Evolutionary conservation across 2,797 vertebrate species (phyloP).

Genomic region (Hoplostethus mediterraneus): DNA sequence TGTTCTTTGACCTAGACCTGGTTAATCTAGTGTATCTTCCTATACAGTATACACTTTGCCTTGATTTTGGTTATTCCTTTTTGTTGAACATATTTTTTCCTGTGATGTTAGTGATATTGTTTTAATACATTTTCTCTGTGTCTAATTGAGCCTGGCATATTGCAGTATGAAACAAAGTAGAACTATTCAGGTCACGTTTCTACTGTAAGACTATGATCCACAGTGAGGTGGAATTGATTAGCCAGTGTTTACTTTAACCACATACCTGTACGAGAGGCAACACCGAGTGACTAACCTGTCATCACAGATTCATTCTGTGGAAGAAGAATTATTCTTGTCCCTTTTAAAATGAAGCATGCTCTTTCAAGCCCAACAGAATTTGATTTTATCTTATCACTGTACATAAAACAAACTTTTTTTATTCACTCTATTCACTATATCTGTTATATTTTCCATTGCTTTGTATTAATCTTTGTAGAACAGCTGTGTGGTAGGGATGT

Average conservation of each 20-base stretch:
- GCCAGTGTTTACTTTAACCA: conserved; percentile 44
- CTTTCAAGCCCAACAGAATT: conserved; percentile 45
- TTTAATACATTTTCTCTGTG: conserved; percentile 38
- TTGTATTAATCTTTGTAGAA: conserved; percentile 63
- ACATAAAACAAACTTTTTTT: conserved; percentile 37
- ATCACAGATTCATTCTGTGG: conserved; percentile 24
- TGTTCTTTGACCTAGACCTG: conserved; percentile 2
- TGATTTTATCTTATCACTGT: conserved; percentile 48
- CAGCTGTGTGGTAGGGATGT: conserved; percentile 69
- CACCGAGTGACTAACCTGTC: conserved; percentile 31
- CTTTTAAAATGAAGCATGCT: conserved; percentile 39
- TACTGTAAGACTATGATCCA: conserved; percentile 50
- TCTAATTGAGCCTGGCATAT: conserved; percentile 21
- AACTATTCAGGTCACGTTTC: conserved; percentile 53
- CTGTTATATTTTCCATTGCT: conserved; percentile 39
- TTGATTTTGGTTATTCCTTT: no score
- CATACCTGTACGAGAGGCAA: conserved; percentile 24
- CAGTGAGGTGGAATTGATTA: conserved; percentile 62
- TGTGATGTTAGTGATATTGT: conserved; percentile 1
- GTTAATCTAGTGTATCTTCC: conserved; percentile 1
- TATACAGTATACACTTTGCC: neutral
- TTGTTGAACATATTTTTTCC: neutral
- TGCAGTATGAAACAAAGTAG: conserved; percentile 37
- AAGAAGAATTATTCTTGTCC: conserved; percentile 24
- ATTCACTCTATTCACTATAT: conserved; percentile 48